A percentile compares a stretch with the other conserved stretches of the same genome.
These are phyloP conservation scores for Melanotus villosus DNA, from an alignment of 2,888 invertebrate species.

Conservation along the genomic window DNA sequence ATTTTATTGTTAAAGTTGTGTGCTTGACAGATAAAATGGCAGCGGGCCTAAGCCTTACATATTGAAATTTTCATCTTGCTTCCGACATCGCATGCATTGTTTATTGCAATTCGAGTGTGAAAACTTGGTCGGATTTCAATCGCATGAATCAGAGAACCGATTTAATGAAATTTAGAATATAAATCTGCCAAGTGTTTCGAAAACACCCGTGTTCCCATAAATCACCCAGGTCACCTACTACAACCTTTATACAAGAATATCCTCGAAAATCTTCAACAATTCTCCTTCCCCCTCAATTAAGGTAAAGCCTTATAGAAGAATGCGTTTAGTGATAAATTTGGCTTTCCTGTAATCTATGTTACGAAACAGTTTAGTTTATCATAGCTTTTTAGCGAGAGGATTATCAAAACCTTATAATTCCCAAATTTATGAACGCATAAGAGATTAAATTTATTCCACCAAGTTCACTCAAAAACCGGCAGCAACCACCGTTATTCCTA, in stretches of 20 bases:
- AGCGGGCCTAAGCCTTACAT: conserved; percentile 38
- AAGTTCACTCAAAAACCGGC: too few relatives aligned
- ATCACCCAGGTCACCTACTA: background rate
- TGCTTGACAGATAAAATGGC: conserved; percentile 41
- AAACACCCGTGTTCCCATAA: conserved; percentile 3
- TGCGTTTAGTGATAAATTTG: too few relatives aligned
- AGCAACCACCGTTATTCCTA: too few relatives aligned
- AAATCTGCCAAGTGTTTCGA: conserved; percentile 9
- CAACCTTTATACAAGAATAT: too few relatives aligned
- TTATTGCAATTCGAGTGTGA: conserved; percentile 35
- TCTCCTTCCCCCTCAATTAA: background rate
- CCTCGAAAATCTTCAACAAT: background rate
- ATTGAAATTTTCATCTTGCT: conserved; percentile 39
- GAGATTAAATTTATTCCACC: too few relatives aligned
- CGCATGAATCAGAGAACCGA: conserved; percentile 7
- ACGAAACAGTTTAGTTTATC: too few relatives aligned
- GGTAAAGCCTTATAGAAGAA: too few relatives aligned
- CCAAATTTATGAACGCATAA: too few relatives aligned
- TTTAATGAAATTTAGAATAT: conserved; percentile 14
- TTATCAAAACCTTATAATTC: too few relatives aligned
- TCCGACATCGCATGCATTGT: conserved; percentile 33
- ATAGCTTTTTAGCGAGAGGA: too few relatives aligned
- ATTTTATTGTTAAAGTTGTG: conserved; percentile 43
- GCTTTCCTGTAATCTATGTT: too few relatives aligned
- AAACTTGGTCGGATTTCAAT: conserved; percentile 19